phyloP scores from a whole-genome alignment of 2,113 vertebrate genomes.

The Ranitomeya variabilis region DNA sequence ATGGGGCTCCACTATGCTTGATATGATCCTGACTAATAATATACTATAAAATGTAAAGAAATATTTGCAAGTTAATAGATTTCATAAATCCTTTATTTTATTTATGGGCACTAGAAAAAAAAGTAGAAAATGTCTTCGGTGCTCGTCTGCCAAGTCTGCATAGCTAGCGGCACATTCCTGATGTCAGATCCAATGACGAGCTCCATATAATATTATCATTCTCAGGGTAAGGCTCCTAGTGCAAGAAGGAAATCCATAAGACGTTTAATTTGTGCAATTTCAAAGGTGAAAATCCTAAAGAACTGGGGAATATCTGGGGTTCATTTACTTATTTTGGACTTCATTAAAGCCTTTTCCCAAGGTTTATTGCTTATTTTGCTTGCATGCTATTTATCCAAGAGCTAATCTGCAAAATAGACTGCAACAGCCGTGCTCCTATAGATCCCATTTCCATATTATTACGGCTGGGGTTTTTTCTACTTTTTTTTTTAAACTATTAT shows the following conservation, averaged over 20 bases:
- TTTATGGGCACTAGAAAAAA: neutral
- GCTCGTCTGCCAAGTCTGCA: neutral
- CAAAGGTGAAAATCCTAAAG: neutral
- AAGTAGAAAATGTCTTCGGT: neutral
- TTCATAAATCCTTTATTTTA: no score
- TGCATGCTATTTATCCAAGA: neutral
- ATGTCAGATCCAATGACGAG: conserved; percentile 30
- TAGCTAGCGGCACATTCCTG: conserved; percentile 26
- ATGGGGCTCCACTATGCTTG: no score
- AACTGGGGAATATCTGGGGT: neutral
- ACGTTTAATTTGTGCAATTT: neutral
- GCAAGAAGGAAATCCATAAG: neutral
- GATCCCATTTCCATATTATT: neutral
- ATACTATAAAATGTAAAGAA: neutral
- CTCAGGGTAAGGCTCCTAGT: neutral
- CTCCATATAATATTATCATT: conserved; percentile 24
- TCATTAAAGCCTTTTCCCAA: neutral
- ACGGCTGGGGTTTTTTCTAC: no score
- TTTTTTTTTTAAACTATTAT: no score
- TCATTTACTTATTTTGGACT: neutral
- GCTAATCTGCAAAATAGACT: neutral
- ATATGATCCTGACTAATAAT: no score
- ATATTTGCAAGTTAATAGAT: neutral
- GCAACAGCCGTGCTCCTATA: neutral
- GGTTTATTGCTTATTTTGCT: neutral